Base-by-base conservation (phyloP, 2,113 vertebrate genomes). In the Cathartes aura region DNA sequence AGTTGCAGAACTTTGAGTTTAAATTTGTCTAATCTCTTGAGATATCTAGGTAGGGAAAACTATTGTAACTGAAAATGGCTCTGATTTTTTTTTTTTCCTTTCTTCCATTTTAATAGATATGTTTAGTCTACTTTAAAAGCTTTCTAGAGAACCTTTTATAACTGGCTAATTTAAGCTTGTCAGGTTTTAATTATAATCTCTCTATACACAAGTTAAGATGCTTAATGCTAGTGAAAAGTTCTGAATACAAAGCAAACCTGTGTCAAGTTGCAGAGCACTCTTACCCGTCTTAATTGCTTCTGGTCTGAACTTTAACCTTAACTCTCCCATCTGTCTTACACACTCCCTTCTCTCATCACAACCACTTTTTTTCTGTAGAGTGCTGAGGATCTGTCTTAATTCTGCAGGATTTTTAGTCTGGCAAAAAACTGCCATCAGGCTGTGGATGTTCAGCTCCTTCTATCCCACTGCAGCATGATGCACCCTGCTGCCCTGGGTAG, bases 111-210 rank as follows among this genome's bases (percentile, higher is more conserved):
- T 97, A 97, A 95, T 95, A 95, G 94, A 92, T 97, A 91, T 93
- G 79, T 97, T 97, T 97, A 97, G 96, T 91, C 95, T 97, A 82
- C 93, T 96, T 97, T 97, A 97, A 98, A 98, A 98, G 97, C 97
- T 97, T 98, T 97, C 96, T 97, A 67, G 91, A 95, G 87, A 82
- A 94, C 94, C 92, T 96, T 95, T 98, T 96, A 89, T 94, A 96
- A 97, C 90, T 92, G 93, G 92, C 96, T 97, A 97, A 97, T 98
- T 98, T 97, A 96, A 97, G 88, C 97, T 93, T 97, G 97, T 97
- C 97, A 96, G 90, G 96, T 97, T 97, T 97, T 98, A 98, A 98
- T 98, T 98, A 97, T 97, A 97, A 97, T 97, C 96, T 97, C 97
- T 97, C 87, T 91, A 88, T 90, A 94, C 67, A 95, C 89, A 96